These are phyloP conservation scores for Monopterus albus DNA, from an alignment of 2,113 vertebrate species.

Conservation along the genomic window DNA sequence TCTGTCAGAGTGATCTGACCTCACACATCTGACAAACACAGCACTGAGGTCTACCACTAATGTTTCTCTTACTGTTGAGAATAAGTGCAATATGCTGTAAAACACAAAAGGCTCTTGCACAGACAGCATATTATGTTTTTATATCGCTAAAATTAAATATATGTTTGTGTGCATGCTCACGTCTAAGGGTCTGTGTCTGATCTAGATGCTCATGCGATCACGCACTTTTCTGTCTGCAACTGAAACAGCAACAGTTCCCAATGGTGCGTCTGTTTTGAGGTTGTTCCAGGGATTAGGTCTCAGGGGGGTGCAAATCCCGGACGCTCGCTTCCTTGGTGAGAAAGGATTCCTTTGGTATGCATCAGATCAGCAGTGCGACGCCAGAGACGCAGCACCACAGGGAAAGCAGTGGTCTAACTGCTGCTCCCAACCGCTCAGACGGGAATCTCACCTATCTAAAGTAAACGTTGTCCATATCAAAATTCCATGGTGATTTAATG, in stretches of 20 bases:
- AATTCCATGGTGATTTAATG: constrained; percentile 27
- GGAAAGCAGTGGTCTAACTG: constrained; percentile 41
- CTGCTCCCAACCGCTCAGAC: constrained; percentile 49
- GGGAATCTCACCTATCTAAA: constrained; percentile 65
- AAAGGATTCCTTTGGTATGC: constrained; percentile 83
- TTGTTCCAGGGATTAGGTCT: constrained; percentile 81
- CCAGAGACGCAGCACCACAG: constrained; percentile 57
- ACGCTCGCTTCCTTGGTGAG: constrained; percentile 78
- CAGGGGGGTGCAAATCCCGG: constrained; percentile 79
- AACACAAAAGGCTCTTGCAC: background rate
- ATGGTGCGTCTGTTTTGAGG: constrained; percentile 79
- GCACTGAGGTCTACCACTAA: background rate
- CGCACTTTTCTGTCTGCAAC: constrained; percentile 29
- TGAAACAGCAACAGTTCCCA: constrained; percentile 69
- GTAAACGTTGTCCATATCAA: constrained; percentile 58
- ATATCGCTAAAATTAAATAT: background rate
- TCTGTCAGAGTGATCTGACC: constrained; percentile 27
- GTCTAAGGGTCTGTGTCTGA: constrained; percentile 21
- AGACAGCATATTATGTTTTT: background rate
- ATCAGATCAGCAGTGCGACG: constrained; percentile 76
- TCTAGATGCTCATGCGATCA: background rate
- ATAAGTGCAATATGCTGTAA: no score
- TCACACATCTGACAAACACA: constrained; percentile 34
- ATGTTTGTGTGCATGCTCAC: background rate
- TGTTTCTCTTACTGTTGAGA: background rate